These are phyloP conservation scores for Triplophysa yarkandensis DNA, from an alignment of 2,797 vertebrate genomes.

Conservation along the genomic window DNA sequence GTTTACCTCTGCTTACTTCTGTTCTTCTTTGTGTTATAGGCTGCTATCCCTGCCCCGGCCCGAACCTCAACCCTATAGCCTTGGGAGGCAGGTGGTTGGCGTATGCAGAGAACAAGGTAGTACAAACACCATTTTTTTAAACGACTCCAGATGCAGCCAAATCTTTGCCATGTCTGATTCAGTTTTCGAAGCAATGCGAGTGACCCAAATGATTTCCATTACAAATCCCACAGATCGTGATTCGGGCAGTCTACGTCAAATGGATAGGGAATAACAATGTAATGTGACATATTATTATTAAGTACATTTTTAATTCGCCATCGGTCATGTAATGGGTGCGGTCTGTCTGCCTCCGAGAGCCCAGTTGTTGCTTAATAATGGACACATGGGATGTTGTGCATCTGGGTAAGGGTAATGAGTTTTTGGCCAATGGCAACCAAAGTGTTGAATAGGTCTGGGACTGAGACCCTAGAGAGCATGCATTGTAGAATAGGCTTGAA, in stretches of 20 bases:
- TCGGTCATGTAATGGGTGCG: constrained; percentile 67
- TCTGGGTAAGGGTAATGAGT: constrained; percentile 64
- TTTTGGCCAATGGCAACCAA: constrained; percentile 60
- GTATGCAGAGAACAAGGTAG: constrained; percentile 98
- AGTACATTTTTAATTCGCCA: constrained; percentile 52
- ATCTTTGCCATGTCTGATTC: constrained; percentile 32
- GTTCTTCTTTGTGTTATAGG: constrained; percentile 74
- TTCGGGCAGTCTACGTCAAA: constrained; percentile 64
- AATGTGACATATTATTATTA: constrained; percentile 58
- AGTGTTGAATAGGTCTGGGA: constrained; percentile 49
- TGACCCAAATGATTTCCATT: constrained; percentile 63
- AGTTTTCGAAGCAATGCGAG: constrained; percentile 56
- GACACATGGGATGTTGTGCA: constrained; percentile 70
- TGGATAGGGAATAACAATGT: constrained; percentile 64
- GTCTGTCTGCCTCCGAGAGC: constrained; percentile 56
- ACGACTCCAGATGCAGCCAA: neutral
- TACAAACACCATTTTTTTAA: constrained; percentile 23
- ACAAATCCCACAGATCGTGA: constrained; percentile 66
- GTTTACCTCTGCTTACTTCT: constrained; percentile 26
- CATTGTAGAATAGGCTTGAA: constrained; percentile 35
- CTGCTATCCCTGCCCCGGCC: constrained; percentile 96
- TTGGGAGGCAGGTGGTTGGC: constrained; percentile 96
- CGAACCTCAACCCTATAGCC: constrained; percentile 95
- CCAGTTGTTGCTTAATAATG: constrained; percentile 62
- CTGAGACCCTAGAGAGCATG: constrained; percentile 43